Conservation (phyloP, 2,888 invertebrate species). For the Bombyx huttoni region DNA sequence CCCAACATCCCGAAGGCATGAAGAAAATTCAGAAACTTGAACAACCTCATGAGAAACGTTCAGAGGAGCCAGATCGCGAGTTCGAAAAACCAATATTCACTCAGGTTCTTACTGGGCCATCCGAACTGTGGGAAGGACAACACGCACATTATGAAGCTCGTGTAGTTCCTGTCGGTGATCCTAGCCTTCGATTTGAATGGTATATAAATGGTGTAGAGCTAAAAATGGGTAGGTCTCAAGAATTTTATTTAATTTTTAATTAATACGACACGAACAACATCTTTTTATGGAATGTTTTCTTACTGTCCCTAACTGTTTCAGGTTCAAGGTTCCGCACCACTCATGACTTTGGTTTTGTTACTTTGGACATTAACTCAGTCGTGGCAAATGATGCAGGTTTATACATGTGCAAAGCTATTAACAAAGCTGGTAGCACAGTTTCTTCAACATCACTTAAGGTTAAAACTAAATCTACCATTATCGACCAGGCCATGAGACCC, state of each 20-base stretch:
- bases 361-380: constrained; percentile 90
- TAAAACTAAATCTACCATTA: constrained; percentile 84
- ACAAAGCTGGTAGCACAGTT: constrained; percentile 94
- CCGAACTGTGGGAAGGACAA: constrained; percentile 93
- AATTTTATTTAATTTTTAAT: not conserved
- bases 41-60: constrained; percentile 77
- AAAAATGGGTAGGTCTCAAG: constrained; percentile 79
- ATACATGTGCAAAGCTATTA: constrained; percentile 94
- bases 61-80: constrained; percentile 83
- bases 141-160: constrained; percentile 92
- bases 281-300: too few species aligned
- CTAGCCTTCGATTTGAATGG: constrained; percentile 94
- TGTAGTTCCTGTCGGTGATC: constrained; percentile 94
- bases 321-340: constrained; percentile 91
- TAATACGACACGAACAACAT: too few species aligned
- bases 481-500: constrained; percentile 88
- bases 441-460: constrained; percentile 93
- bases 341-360: constrained; percentile 95
- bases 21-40: constrained; percentile 91
- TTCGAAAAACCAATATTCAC: constrained; percentile 95
- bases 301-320: constrained; percentile 17
- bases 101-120: constrained; percentile 87
- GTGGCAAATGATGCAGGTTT: constrained; percentile 92
- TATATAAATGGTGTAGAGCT: constrained; percentile 94
- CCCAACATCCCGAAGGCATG: constrained; percentile 94